Evolutionary conservation across 2,113 vertebrate species (phyloP).

Genomic region (Microtus montanus): DNA sequence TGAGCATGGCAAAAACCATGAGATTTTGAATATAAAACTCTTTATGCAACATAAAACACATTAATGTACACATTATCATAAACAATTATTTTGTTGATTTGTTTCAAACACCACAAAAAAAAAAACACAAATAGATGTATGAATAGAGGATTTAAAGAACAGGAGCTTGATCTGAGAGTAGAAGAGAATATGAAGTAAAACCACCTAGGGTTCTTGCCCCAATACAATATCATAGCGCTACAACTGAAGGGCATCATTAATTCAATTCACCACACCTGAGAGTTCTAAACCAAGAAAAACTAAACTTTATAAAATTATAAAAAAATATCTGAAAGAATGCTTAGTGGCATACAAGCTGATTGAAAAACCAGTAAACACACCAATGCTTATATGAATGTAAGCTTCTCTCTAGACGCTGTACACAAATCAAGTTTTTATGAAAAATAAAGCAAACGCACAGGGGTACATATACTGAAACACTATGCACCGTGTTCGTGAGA

Average conservation of each 20-base stretch:
- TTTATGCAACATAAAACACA: background rate
- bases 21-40: background rate
- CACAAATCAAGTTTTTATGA: conserved; percentile 1
- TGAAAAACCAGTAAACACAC: conserved; percentile 9
- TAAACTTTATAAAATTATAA: background rate
- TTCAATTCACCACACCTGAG: background rate
- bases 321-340: conserved; percentile 28
- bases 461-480: background rate
- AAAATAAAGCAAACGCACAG: conserved; percentile 21
- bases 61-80: background rate
- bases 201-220: background rate
- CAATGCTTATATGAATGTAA: conserved; percentile 15
- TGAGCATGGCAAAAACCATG: background rate
- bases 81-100: background rate
- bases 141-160: background rate
- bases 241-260: background rate
- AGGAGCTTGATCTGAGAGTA: background rate
- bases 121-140: background rate
- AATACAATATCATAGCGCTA: background rate
- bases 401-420: background rate
- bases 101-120: background rate
- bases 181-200: conserved; percentile 6
- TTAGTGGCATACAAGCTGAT: background rate
- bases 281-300: background rate
- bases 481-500: background rate